Conservation (phyloP, 2,888 invertebrate species). For the Campoplex capitator region DNA sequence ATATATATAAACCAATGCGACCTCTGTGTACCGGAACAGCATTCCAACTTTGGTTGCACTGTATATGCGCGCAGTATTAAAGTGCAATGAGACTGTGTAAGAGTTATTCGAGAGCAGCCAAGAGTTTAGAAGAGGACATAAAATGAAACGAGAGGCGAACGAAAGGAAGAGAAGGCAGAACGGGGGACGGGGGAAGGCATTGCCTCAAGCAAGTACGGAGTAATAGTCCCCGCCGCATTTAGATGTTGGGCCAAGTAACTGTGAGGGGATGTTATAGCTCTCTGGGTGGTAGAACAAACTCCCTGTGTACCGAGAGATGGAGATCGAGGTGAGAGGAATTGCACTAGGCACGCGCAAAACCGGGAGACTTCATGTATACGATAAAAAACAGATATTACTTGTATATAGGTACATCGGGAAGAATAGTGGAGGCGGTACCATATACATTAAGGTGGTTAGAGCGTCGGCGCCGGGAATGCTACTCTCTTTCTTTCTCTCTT, state of each 20-base stretch:
- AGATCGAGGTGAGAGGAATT: conserved; percentile 65
- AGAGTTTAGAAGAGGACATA: conserved; percentile 40
- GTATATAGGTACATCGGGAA: not conserved
- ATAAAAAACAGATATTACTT: conserved; percentile 1
- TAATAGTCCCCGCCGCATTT: conserved; percentile 42
- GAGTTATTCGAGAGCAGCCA: conserved; percentile 27
- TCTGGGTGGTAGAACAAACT: conserved; percentile 51
- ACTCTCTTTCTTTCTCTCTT: conserved; percentile 23
- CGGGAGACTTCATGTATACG: conserved; percentile 36
- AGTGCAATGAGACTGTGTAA: conserved; percentile 41
- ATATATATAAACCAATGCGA: conserved; percentile 22
- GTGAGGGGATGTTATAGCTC: conserved; percentile 51
- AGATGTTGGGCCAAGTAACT: conserved; percentile 57
- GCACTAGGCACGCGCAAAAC: conserved; percentile 56
- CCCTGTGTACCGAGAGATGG: conserved; percentile 51
- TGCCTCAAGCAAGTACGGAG: conserved; percentile 48
- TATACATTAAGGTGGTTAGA: conserved; percentile 36
- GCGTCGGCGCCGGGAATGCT: conserved; percentile 46
- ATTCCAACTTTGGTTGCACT: conserved; percentile 42
- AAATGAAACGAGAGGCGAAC: not conserved
- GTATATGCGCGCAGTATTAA: conserved; percentile 7
- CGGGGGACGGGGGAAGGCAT: not conserved
- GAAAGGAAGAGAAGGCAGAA: conserved; percentile 10
- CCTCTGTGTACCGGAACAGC: conserved; percentile 7
- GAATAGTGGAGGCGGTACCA: conserved; percentile 17